Base-by-base conservation (phyloP, 2,888 invertebrate genomes). In the Orthonychiurus folsomi region DNA sequence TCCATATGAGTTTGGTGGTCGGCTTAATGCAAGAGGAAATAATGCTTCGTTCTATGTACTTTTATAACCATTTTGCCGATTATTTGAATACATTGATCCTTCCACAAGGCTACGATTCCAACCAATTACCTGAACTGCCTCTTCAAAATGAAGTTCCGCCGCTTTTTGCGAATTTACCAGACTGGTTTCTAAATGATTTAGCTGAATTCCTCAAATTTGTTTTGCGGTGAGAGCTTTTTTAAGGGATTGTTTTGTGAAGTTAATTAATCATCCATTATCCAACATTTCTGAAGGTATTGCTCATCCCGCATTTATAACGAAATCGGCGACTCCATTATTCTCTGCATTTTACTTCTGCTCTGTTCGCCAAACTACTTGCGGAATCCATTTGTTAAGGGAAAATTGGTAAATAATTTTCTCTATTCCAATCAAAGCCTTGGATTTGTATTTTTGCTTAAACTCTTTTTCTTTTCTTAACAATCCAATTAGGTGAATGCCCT, bases 151-250 rank as follows among this genome's bases (percentile, higher is more conserved):
- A 83, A 70, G 81, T 86, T 59, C 84, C 88, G 20, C 81, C 83
- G 72, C 82, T 86, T 73, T 96, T 95, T 81, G 85, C 87, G 60
- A 90, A 94, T 73, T 82, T 93, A 75, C 97, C 97, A 50, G 96
- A 97, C 80, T 95, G 94, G 89, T 92, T 93, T 78, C 86, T 97
- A 73, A 96, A 97, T 79, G 96, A 97, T 77, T 88, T 96, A 73
- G 93, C 96, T 12, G 96, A 97, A 79, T 93, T 95, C 79, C 83
- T 96, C 74, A 83, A 94, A 37, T 94, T 95, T 76, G 85, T 89
- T 2, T 83, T 95, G 75, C 93, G 93, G 91, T 92, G 80, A n/a
- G n/a, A n/a, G n/a, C n/a, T n/a, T n/a, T n/a, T n/a, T n/a, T n/a
- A n/a, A n/a, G n/a, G n/a, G n/a, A n/a, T n/a, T n/a, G n/a, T n/a